A percentile compares a stretch with the other conserved stretches of the same genome.
Conservation (phyloP, 2,113 vertebrate species). For the Phylloscopus whistleri region DNA sequence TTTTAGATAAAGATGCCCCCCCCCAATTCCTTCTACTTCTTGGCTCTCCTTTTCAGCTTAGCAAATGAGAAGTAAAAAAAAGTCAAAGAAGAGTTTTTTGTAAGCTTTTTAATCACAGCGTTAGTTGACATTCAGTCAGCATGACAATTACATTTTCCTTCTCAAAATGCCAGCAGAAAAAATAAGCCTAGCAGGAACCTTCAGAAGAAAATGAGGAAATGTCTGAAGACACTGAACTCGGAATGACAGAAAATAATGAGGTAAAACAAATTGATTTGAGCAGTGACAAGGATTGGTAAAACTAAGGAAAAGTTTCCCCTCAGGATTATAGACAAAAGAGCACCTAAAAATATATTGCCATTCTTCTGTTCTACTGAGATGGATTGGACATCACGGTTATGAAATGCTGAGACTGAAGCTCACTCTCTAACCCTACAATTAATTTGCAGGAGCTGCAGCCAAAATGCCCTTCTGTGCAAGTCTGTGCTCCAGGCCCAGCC, state of each 20-base stretch:
- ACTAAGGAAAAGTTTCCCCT: neutral
- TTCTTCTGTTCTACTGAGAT: neutral
- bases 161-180: constrained; percentile 9
- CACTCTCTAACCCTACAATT: neutral
- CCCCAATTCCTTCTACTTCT: neutral
- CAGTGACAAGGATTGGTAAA: neutral
- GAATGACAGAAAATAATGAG: neutral
- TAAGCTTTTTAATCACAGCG: constrained; percentile 24
- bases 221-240: neutral
- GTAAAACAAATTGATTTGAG: neutral
- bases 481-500: fast-evolving
- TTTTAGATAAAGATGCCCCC: neutral
- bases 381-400: neutral
- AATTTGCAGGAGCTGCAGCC: neutral
- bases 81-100: neutral
- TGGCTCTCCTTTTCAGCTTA: neutral
- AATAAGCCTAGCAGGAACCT: constrained; percentile 1
- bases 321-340: neutral
- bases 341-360: neutral
- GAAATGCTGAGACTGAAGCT: neutral
- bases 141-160: neutral
- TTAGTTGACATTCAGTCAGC: constrained; percentile 12
- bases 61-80: neutral
- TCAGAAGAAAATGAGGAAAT: neutral
- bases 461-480: neutral